Conservation (phyloP, 2,113 vertebrate genomes). For the Gambusia affinis region DNA sequence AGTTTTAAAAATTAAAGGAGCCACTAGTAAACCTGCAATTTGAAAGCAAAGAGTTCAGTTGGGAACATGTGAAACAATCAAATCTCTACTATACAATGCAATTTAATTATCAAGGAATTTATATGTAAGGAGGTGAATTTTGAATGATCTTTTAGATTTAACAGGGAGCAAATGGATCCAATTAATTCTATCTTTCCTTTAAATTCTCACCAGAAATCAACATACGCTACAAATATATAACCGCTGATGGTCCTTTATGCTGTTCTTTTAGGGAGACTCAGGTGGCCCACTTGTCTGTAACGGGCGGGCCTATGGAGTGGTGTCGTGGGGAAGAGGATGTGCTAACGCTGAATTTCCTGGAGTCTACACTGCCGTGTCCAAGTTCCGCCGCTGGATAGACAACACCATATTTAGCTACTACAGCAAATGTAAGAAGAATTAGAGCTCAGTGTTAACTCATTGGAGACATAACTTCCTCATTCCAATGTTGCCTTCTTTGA, state of each 20-base stretch:
- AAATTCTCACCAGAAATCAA: not conserved
- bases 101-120: not conserved
- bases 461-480: not conserved
- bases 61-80: not conserved
- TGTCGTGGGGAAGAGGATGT: slow-evolving; percentile 85
- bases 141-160: not conserved
- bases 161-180: not conserved
- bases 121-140: not conserved
- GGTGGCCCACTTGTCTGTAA: slow-evolving; percentile 85
- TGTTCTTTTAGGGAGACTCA: slow-evolving; percentile 80
- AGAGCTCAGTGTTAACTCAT: slow-evolving; percentile 15
- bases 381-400: slow-evolving; percentile 84
- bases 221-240: not conserved
- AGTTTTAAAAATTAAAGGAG: not conserved
- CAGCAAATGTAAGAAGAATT: slow-evolving; percentile 61
- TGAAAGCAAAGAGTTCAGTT: not conserved
- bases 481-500: slow-evolving; percentile 24
- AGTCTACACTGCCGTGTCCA: slow-evolving; percentile 83
- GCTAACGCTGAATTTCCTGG: slow-evolving; percentile 81
- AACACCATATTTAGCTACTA: slow-evolving; percentile 77
- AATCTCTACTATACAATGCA: not conserved
- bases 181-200: not conserved
- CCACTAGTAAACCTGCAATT: not conserved
- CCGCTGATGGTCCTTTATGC: not conserved
- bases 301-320: slow-evolving; percentile 82